Conservation (phyloP, 2,797 vertebrate genomes). For the Silurus lanzhouensis region DNA sequence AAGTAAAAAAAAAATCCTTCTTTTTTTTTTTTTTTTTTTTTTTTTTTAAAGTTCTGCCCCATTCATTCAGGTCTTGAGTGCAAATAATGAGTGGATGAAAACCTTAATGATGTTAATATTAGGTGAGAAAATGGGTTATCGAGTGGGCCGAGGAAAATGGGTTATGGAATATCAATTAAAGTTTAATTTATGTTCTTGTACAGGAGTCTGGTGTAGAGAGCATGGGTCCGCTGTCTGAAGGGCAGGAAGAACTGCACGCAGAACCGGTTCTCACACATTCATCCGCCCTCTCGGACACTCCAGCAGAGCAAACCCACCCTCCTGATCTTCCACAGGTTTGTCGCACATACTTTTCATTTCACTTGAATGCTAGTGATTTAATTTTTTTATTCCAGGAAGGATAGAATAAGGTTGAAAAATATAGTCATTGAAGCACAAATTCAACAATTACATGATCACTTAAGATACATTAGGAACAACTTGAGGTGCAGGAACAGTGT, state of each 20-base stretch:
- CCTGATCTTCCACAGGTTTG: constrained; percentile 48
- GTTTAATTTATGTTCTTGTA: not conserved
- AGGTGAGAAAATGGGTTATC: not conserved
- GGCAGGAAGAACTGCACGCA: constrained; percentile 11
- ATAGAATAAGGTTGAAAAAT: not conserved
- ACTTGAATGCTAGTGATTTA: too few relatives aligned
- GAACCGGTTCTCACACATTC: not conserved
- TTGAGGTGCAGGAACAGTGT: not conserved
- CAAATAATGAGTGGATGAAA: not conserved
- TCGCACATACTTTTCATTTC: not conserved
- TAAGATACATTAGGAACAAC: not conserved
- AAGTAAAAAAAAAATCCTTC: too few relatives aligned
- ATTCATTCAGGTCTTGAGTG: not conserved
- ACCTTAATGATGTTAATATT: not conserved
- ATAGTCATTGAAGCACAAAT: not conserved
- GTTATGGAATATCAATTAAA: not conserved
- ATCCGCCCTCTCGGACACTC: constrained; percentile 5
- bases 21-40: too few relatives aligned
- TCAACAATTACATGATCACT: not conserved
- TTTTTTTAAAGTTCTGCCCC: not conserved
- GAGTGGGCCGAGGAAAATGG: not conserved
- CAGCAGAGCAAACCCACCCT: not conserved
- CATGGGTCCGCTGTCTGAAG: constrained; percentile 40
- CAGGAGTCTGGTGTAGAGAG: constrained; percentile 54
- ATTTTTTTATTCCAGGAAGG: not conserved